Percentiles rank a stretch among this genome's conserved stretches.
Conservation (phyloP, 2,113 vertebrate genomes). For the Pluvialis apricaria region DNA sequence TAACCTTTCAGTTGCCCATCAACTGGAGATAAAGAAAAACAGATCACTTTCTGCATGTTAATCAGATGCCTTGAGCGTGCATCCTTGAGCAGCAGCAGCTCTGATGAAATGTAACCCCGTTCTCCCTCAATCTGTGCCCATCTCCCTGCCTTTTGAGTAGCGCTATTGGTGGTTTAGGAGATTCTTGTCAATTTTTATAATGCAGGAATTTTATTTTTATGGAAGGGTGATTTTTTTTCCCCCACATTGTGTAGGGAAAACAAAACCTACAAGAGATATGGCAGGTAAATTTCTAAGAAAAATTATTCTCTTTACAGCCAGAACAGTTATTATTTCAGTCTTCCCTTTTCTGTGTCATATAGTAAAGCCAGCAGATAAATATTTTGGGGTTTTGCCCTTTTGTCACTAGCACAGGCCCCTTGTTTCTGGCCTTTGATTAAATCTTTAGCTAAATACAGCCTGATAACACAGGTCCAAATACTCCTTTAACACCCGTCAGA, state of each 20-base stretch:
- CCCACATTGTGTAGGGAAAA: not conserved
- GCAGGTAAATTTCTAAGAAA: not conserved
- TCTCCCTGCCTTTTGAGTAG: not conserved
- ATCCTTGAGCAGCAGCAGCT: not conserved
- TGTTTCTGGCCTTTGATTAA: not conserved
- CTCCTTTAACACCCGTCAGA: not conserved
- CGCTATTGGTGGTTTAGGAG: not conserved
- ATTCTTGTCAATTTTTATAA: not conserved
- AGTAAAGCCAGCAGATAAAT: not conserved
- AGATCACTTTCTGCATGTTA: not conserved
- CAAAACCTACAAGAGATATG: not conserved
- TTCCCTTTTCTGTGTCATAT: not conserved
- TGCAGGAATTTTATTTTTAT: not conserved
- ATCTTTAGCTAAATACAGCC: not conserved
- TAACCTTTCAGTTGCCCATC: not conserved
- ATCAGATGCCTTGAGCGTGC: not conserved
- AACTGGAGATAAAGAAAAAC: not conserved
- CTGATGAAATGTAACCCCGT: not conserved
- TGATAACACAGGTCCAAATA: not conserved
- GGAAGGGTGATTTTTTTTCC: accelerated
- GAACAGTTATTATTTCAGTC: not conserved
- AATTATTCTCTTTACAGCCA: not conserved
- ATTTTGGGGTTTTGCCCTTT: not conserved
- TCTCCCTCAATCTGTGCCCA: not conserved
- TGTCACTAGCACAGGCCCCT: not conserved